Conservation (phyloP, 2,888 invertebrate species). For the Rhamnusium bicolor region DNA sequence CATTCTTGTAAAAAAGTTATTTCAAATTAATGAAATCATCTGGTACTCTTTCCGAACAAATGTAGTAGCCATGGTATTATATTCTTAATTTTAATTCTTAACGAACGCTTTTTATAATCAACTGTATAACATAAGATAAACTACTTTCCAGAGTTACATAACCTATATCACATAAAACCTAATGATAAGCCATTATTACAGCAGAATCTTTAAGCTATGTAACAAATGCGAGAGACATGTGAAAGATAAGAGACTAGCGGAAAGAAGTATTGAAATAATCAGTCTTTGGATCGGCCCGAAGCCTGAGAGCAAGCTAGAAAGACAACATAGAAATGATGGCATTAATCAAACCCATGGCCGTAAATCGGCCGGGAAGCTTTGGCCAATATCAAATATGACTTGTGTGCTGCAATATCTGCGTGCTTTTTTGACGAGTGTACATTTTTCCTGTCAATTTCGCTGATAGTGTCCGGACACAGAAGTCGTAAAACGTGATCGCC, state of each 20-base stretch:
- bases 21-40: no score
- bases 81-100: background rate
- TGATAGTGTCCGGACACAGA: conserved; percentile 48
- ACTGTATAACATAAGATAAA: conserved; percentile 35
- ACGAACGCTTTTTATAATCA: conserved; percentile 16
- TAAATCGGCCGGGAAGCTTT: conserved; percentile 29
- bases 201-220: conserved; percentile 33
- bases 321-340: conserved; percentile 40
- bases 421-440: conserved; percentile 46
- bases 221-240: conserved; percentile 41
- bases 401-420: conserved; percentile 36
- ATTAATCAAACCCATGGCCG: conserved; percentile 41
- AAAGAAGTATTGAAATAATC: conserved; percentile 49
- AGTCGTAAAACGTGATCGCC: conserved; percentile 45
- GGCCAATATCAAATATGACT: conserved; percentile 44
- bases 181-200: conserved; percentile 37
- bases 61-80: background rate
- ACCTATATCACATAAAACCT: conserved; percentile 37
- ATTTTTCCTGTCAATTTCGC: conserved; percentile 60
- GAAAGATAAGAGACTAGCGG: conserved; percentile 42
- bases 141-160: conserved; percentile 19
- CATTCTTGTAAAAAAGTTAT: no score
- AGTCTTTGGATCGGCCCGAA: conserved; percentile 32
- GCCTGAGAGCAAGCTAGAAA: conserved; percentile 5
- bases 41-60: no score